Percentiles rank a stretch among this genome's conserved stretches.
phyloP scores from a whole-genome alignment of 2,113 vertebrate species.

The Chitala chitala region DNA sequence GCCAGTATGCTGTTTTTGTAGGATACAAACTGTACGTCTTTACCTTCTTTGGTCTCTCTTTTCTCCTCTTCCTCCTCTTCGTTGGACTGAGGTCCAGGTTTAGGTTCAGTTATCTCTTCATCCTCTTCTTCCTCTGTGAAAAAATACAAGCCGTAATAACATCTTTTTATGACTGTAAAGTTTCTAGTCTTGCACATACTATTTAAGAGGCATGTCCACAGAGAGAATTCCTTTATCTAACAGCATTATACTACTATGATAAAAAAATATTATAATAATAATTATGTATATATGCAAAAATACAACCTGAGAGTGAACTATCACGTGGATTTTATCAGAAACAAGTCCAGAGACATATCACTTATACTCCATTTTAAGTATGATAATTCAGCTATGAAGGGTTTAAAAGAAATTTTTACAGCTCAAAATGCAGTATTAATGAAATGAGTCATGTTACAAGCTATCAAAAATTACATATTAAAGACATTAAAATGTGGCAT shows the following conservation, averaged over 20 bases:
- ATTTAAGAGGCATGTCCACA: not conserved
- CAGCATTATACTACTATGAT: not conserved
- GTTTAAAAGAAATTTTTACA: no score
- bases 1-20: not conserved
- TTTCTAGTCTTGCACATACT: not conserved
- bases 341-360: no score
- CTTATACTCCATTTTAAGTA: no score
- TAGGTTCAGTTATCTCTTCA: constrained; percentile 71
- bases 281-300: no score
- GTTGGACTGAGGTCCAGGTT: constrained; percentile 67
- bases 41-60: constrained; percentile 75
- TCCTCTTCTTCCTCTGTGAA: constrained; percentile 76
- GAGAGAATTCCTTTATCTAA: not conserved
- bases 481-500: no score
- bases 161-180: not conserved
- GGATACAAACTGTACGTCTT: not conserved
- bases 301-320: no score
- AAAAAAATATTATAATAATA: no score
- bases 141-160: constrained; percentile 29
- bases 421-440: no score
- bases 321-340: no score
- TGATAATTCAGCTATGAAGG: no score
- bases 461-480: no score
- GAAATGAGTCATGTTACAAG: no score
- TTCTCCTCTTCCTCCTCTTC: constrained; percentile 64